A percentile compares a stretch with the other conserved stretches of the same genome.
phyloP scores from a whole-genome alignment of 2,888 invertebrate species.

The Temnothorax unifasciatus region DNA sequence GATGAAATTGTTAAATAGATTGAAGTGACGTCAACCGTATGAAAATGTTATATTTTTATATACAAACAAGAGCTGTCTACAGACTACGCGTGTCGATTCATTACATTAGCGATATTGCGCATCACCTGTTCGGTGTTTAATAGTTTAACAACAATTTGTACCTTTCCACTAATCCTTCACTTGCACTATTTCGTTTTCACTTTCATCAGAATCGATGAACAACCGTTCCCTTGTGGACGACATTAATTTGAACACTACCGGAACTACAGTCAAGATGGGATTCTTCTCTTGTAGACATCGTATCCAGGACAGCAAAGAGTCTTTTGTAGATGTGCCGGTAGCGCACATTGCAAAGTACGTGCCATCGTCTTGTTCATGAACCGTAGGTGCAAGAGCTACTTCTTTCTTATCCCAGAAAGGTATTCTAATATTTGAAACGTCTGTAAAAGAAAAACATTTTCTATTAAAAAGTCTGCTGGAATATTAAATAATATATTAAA shows the following conservation, averaged over 20 bases:
- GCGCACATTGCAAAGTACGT: slow-evolving; percentile 95
- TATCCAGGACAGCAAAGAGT: slow-evolving; percentile 97
- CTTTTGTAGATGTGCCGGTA: slow-evolving; percentile 96
- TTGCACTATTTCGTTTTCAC: not conserved
- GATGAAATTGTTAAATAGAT: not conserved
- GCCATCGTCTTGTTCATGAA: slow-evolving; percentile 98
- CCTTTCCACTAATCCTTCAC: not conserved
- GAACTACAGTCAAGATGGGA: slow-evolving; percentile 91
- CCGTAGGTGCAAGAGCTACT: slow-evolving; percentile 88
- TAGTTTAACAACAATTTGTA: not conserved
- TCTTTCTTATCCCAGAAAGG: slow-evolving; percentile 87
- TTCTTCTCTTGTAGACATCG: slow-evolving; percentile 93
- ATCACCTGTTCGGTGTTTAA: not conserved
- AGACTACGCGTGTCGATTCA: not conserved
- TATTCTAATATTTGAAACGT: slow-evolving; percentile 90
- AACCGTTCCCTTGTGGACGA: slow-evolving; percentile 12
- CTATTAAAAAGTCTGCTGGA: not conserved
- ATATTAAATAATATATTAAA: slow-evolving; percentile 5
- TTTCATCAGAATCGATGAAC: not conserved
- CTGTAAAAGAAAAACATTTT: slow-evolving; percentile 86
- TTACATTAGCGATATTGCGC: not conserved
- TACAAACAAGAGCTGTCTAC: slow-evolving; percentile 34
- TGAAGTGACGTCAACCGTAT: not conserved
- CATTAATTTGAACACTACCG: slow-evolving; percentile 93
- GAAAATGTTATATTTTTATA: slow-evolving; percentile 39